phyloP scores from a whole-genome alignment of 2,888 invertebrate species.

The Hydraecia micacea region DNA sequence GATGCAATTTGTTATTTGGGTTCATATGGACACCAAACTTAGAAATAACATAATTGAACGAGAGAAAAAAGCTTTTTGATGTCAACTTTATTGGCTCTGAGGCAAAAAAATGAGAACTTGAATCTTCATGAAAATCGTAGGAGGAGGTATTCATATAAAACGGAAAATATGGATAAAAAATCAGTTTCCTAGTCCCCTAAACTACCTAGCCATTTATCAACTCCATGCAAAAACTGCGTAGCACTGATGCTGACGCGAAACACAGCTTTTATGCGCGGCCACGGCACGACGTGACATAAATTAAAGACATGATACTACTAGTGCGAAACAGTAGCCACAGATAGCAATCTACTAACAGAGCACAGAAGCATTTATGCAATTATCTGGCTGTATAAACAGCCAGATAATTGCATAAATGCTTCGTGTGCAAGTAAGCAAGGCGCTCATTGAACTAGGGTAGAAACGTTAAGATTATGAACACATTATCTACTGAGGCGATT shows the following conservation, averaged over 20 bases:
- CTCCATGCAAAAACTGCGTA: constrained; percentile 58
- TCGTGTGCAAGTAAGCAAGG: constrained; percentile 42
- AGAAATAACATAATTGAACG: neutral
- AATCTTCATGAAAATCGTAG: neutral
- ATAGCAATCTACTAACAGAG: constrained; percentile 54
- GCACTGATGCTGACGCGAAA: constrained; percentile 54
- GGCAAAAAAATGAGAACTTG: neutral
- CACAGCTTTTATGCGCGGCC: constrained; percentile 63
- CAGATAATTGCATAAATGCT: constrained; percentile 55
- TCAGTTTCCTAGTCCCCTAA: constrained; percentile 13
- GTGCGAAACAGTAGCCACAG: constrained; percentile 56
- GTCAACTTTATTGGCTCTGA: neutral
- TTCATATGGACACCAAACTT: neutral
- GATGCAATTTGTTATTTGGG: neutral
- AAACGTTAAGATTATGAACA: constrained; percentile 24
- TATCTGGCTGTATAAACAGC: no score
- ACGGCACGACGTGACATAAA: constrained; percentile 66
- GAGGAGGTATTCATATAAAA: neutral
- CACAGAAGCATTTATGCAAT: constrained; percentile 53
- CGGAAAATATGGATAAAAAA: neutral
- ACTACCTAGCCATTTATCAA: constrained; percentile 51
- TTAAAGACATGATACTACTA: constrained; percentile 61
- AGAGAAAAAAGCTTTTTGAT: neutral
- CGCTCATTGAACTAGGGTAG: constrained; percentile 35
- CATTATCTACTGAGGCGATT: constrained; percentile 21